Conservation (phyloP, 2,113 vertebrate genomes). For the Pollachius pollachius region DNA sequence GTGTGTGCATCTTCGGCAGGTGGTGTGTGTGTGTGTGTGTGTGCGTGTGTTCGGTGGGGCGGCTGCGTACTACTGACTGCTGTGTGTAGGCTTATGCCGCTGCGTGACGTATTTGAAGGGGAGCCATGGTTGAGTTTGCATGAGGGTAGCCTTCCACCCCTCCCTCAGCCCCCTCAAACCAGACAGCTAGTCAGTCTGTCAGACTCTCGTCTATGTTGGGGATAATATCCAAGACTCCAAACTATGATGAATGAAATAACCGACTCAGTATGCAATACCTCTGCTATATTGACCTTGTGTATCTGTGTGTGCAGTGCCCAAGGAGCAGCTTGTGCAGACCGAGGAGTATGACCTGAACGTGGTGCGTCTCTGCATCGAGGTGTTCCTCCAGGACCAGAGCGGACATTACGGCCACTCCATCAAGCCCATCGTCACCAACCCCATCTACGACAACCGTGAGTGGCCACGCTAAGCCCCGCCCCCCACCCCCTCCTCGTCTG, state of each 20-base stretch:
- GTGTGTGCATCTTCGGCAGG: conserved; percentile 26
- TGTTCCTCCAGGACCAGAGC: conserved; percentile 84
- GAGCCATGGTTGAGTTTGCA: no score
- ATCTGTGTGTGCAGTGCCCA: conserved; percentile 75
- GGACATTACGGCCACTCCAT: conserved; percentile 81
- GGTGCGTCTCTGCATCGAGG: conserved; percentile 95
- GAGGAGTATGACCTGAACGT: conserved; percentile 97
- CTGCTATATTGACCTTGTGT: conserved; percentile 8
- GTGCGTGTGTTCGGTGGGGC: conserved; percentile 6
- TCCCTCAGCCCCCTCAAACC: no score
- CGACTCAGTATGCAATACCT: no score
- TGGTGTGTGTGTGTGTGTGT: conserved; percentile 21
- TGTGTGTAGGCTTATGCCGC: not conserved
- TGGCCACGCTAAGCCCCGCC: conserved; percentile 27
- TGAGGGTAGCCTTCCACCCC: no score
- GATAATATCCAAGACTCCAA: no score
- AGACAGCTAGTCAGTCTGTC: no score
- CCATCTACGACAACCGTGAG: conserved; percentile 99
- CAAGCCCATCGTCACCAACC: conserved; percentile 89
- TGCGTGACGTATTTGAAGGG: conserved; percentile 24
- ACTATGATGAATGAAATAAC: no score
- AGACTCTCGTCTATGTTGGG: no score
- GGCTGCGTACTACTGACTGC: no score
- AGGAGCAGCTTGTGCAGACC: conserved; percentile 86
- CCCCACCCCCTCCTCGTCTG: no score